Evolutionary conservation across 2,888 invertebrate genomes (phyloP).

Genomic region (Hydropsyche betteni): DNA sequence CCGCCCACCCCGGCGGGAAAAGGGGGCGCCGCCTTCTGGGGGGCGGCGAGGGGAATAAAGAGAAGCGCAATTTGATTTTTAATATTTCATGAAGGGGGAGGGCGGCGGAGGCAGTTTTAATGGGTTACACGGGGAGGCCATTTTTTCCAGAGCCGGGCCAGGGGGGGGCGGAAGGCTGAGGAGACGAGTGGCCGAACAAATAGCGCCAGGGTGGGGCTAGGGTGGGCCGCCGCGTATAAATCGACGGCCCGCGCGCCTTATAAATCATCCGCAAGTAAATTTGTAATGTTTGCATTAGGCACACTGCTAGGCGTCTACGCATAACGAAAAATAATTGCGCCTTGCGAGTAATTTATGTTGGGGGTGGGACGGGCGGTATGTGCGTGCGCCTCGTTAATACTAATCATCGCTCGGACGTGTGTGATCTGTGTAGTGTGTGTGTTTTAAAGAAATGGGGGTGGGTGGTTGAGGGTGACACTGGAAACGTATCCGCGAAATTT

Average conservation of each 20-base stretch:
- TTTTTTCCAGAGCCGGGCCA: conserved; percentile 48
- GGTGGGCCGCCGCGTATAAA: conserved; percentile 40
- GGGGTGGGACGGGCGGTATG: background rate
- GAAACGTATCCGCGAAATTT: too few species aligned
- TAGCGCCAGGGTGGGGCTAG: conserved; percentile 19
- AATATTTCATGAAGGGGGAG: conserved; percentile 68
- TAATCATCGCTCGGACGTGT: conserved; percentile 21
- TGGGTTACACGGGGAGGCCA: conserved; percentile 56
- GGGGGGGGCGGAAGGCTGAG: conserved; percentile 18
- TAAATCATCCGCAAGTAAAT: conserved; percentile 52
- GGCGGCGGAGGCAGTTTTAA: conserved; percentile 62
- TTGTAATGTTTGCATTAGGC: conserved; percentile 49
- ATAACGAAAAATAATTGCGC: conserved; percentile 52
- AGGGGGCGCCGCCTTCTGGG: conserved; percentile 19
- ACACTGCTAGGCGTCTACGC: conserved; percentile 32
- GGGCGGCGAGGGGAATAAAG: conserved; percentile 62
- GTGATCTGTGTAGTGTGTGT: background rate
- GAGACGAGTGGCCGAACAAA: conserved; percentile 35
- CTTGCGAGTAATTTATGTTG: conserved; percentile 49
- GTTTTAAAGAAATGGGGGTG: background rate
- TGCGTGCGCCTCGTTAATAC: conserved; percentile 1
- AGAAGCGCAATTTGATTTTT: conserved; percentile 69
- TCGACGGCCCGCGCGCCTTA: conserved; percentile 50
- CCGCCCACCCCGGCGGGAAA: conserved; percentile 54
- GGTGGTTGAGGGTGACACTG: background rate